These are phyloP conservation scores for Drosophila pallidifrons DNA, from an alignment of 1,140 invertebrate genomes.

Conservation along the genomic window DNA sequence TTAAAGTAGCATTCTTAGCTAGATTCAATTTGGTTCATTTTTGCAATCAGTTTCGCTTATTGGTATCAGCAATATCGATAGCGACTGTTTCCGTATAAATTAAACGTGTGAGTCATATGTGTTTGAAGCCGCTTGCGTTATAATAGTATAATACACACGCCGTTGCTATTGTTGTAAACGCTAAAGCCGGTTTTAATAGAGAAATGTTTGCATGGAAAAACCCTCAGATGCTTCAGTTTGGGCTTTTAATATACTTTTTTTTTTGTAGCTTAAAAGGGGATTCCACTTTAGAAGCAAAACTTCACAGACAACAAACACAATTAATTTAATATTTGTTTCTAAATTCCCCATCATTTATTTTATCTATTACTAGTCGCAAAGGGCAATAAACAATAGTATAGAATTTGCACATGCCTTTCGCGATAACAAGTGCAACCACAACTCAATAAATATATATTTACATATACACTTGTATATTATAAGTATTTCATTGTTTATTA, in stretches of 20 bases:
- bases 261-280: not conserved
- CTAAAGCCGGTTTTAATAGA: conserved; percentile 1
- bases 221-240: not conserved
- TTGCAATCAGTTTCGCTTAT: not conserved
- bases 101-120: conserved; percentile 30
- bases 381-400: not conserved
- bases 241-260: not conserved
- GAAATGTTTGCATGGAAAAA: conserved; percentile 1
- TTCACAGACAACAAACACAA: no score
- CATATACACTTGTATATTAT: not conserved
- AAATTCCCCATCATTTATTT: not conserved
- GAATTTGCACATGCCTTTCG: not conserved
- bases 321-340: no score
- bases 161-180: not conserved
- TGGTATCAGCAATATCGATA: not conserved
- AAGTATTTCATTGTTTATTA: conserved; percentile 11
- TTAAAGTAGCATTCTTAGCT: no score
- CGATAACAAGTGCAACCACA: conserved; percentile 1
- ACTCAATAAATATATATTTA: conserved; percentile 1
- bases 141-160: conserved; percentile 7
- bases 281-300: no score
- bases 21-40: no score
- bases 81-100: not conserved
- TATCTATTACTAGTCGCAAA: not conserved
- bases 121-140: conserved; percentile 18